Conservation (phyloP, 2,888 invertebrate species). For the Lasioglossum oenotherae region DNA sequence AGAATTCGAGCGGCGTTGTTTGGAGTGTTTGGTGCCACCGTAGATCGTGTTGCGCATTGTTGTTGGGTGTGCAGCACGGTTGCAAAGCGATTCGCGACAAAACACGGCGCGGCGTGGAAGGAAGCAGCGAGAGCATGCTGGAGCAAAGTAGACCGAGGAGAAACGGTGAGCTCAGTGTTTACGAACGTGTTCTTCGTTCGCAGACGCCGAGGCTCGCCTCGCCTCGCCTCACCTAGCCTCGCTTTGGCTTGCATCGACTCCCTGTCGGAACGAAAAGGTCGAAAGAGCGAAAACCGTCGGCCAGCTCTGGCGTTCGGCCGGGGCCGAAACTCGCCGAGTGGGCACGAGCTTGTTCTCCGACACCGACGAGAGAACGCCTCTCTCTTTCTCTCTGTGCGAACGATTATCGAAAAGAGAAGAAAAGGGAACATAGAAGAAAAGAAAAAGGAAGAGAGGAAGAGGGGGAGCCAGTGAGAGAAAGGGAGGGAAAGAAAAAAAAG, state of each 20-base stretch:
- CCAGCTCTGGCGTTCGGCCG: slow-evolving; percentile 41
- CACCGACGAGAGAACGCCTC: not conserved
- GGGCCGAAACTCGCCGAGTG: slow-evolving; percentile 63
- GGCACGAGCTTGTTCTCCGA: slow-evolving; percentile 18
- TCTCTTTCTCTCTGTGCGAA: slow-evolving; percentile 26
- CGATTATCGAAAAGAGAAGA: slow-evolving; percentile 26
- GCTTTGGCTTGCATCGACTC: slow-evolving; percentile 51
- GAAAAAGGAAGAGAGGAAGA: not conserved
- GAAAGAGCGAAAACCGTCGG: slow-evolving; percentile 72
- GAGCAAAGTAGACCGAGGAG: slow-evolving; percentile 4
- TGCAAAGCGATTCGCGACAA: not conserved
- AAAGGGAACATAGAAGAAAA: not conserved
- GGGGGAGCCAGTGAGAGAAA: not conserved
- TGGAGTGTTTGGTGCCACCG: not conserved
- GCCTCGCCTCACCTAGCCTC: not conserved
- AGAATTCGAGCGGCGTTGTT: not conserved
- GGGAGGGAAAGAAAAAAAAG: not conserved
- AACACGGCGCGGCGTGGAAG: slow-evolving; percentile 1
- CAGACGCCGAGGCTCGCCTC: slow-evolving; percentile 53
- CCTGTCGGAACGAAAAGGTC: slow-evolving; percentile 68
- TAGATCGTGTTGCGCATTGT: not conserved
- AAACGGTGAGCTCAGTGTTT: slow-evolving; percentile 64
- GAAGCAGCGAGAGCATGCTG: not conserved
- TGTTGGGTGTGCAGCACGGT: not conserved
- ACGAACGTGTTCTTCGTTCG: slow-evolving; percentile 62